phyloP scores from a whole-genome alignment of 2,113 vertebrate species.

The Lamprotornis superbus region DNA sequence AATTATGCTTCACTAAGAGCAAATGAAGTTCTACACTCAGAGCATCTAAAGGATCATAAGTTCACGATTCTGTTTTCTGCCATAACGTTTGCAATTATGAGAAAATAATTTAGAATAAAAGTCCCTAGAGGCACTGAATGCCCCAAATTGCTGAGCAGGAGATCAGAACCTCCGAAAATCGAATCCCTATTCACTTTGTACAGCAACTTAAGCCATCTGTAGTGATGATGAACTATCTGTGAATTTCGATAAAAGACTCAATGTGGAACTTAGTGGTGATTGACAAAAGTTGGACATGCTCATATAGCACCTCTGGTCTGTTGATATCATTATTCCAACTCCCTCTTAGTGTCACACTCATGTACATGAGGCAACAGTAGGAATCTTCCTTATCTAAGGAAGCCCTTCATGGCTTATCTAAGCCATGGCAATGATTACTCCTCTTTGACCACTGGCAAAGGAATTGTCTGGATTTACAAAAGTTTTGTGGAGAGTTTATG shows the following conservation, averaged over 20 bases:
- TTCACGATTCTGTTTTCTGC: background rate
- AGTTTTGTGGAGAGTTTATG: background rate
- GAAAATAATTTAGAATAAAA: background rate
- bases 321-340: background rate
- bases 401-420: no score
- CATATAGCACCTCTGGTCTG: background rate
- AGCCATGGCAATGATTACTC: background rate
- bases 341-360: background rate
- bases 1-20: background rate
- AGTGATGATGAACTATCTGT: background rate
- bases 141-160: background rate
- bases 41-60: background rate
- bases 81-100: accelerated
- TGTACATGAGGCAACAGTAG: background rate
- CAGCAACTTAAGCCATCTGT: background rate
- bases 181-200: background rate
- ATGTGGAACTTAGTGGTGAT: background rate
- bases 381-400: background rate
- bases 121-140: background rate
- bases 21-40: background rate
- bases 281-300: background rate
- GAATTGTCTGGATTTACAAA: background rate
- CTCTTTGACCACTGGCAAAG: background rate
- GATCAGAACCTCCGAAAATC: background rate
- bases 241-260: background rate